phyloP scores from a whole-genome alignment of 2,113 vertebrate species.

The Hydrolagus affinis region DNA sequence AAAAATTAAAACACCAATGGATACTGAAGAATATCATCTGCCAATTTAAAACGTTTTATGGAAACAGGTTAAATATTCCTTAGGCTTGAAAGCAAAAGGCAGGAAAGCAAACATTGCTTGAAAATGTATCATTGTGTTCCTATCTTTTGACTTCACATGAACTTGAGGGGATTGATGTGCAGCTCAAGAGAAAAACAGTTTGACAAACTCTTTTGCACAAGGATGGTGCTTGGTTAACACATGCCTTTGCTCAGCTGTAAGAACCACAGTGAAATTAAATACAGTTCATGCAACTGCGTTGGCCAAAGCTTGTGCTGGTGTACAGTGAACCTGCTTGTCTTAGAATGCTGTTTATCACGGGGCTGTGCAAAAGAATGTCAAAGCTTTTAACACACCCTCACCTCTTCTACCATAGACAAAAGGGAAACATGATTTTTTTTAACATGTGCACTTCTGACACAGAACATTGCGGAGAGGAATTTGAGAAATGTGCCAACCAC shows the following conservation, averaged over 20 bases:
- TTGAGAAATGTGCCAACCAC: neutral
- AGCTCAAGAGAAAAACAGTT: neutral
- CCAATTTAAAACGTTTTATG: neutral
- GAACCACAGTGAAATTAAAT: neutral
- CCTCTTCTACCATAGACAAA: neutral
- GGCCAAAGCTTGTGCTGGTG: neutral
- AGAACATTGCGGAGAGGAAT: neutral
- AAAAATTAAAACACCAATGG: neutral
- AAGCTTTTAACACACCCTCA: neutral
- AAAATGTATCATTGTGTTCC: neutral
- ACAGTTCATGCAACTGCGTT: neutral
- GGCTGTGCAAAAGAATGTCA: neutral
- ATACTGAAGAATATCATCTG: neutral
- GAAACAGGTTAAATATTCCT: neutral
- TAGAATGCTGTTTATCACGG: neutral
- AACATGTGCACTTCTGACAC: neutral
- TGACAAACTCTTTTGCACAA: neutral
- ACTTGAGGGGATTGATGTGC: neutral
- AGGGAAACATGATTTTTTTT: neutral
- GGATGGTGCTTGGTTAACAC: neutral
- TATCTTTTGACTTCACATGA: neutral
- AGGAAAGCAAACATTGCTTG: neutral
- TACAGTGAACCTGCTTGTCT: neutral
- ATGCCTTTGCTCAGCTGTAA: neutral
- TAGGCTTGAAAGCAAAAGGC: neutral